Base-by-base conservation (phyloP, 2,888 invertebrate genomes). In the Smittia sp. region DNA sequence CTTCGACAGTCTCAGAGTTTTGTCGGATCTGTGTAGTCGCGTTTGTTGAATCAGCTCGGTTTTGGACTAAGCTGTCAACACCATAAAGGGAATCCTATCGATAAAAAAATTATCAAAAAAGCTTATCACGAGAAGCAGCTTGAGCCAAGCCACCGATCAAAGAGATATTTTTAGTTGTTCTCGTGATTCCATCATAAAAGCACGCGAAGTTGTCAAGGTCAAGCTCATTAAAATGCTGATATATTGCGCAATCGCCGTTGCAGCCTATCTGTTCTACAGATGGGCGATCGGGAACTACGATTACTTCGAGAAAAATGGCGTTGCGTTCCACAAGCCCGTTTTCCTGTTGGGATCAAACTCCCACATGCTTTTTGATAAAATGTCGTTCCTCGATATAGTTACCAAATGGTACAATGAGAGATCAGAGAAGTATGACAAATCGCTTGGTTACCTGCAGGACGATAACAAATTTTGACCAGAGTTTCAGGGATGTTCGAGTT, bases 401-500 rank as follows among this genome's bases (percentile, higher is more conserved):
- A 52, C 67, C 32, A 74, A 72, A 27, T 66, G 66, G 74, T 75
- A 74, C 52, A 74, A 67, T n/a, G 22, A 25, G 58, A 18, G 24
- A 13, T 46, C 54, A 63, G 74, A 75, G 20, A 70, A 75, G 74
- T 74, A 46, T 67, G 70, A 15, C n/a, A n/a, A n/a, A n/a, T n/a
- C n/a, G n/a, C n/a, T n/a, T n/a, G n/a, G n/a, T n/a, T n/a, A n/a
- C n/a, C n/a, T n/a, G n/a, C n/a, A n/a, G n/a, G n/a, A n/a, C n/a
- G 46, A 6, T 46, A 46, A 46, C 6, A 46, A n/a, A 46, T n/a
- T 11, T 46, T 46, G 46, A 46, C 4, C 22, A 74, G 66, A 58
- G n/a, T 74, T 11, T 54, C 67, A 1, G 74, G 74, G 38, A 11
- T 66, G 15, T 74, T 74, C 25, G 54, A 74, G 20, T 67, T 74